phyloP scores from a whole-genome alignment of 2,888 invertebrate genomes.

The Phyto melanocephala region DNA sequence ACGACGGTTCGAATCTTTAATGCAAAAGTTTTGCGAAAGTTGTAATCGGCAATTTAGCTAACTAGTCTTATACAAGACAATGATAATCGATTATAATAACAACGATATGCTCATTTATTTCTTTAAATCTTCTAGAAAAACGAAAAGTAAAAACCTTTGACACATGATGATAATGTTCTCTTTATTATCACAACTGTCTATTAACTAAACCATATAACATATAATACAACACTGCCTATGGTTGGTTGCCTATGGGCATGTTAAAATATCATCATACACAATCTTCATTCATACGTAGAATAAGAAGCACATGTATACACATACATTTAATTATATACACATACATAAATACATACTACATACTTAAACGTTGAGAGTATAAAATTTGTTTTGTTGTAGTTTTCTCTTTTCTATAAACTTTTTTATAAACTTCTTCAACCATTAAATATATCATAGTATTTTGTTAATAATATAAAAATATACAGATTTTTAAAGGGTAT shows the following conservation, averaged over 20 bases:
- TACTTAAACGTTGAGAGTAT: conserved; percentile 6
- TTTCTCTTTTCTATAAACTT: too few relatives aligned
- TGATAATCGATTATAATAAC: neutral
- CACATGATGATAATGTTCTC: neutral
- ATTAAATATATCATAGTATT: too few relatives aligned
- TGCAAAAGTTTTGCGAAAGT: too few relatives aligned
- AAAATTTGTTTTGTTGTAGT: neutral
- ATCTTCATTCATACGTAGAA: neutral
- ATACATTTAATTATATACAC: neutral
- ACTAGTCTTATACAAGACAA: neutral
- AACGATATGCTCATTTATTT: neutral
- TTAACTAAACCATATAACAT: neutral
- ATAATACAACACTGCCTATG: conserved; percentile 2
- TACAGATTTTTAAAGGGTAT: too few relatives aligned
- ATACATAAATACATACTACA: neutral
- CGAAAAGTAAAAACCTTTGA: neutral
- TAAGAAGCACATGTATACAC: too few relatives aligned
- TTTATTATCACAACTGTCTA: neutral
- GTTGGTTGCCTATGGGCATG: too few relatives aligned
- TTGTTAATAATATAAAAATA: too few relatives aligned
- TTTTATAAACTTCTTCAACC: too few relatives aligned
- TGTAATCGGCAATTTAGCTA: too few relatives aligned
- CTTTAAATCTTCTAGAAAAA: neutral
- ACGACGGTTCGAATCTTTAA: too few relatives aligned
- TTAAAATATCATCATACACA: too few relatives aligned